These are phyloP conservation scores for Chaunax sp. DNA, from an alignment of 2,797 vertebrate genomes.

Conservation along the genomic window DNA sequence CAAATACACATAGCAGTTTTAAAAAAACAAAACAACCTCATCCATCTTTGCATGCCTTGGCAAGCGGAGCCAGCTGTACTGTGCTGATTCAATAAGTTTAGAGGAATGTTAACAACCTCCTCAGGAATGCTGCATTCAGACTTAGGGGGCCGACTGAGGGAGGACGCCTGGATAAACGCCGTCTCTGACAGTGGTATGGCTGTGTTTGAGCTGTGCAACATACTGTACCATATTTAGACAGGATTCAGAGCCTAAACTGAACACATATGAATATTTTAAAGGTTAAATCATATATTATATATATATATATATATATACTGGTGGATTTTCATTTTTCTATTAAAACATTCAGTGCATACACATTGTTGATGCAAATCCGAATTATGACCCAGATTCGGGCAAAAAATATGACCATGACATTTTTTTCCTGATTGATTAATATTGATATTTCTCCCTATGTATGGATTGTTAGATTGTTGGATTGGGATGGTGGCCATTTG, in stretches of 20 bases:
- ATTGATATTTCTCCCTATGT: too few species aligned
- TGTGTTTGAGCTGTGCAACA: slow-evolving; percentile 10
- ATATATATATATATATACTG: too few species aligned
- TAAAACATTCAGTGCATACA: background rate
- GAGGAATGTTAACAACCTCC: slow-evolving; percentile 80
- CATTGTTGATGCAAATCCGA: background rate
- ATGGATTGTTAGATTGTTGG: too few species aligned
- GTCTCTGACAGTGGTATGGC: slow-evolving; percentile 15
- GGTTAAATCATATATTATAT: background rate
- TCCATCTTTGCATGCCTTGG: slow-evolving; percentile 58
- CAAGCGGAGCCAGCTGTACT: slow-evolving; percentile 73
- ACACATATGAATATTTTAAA: background rate
- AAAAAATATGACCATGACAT: too few species aligned
- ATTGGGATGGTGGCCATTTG: too few species aligned
- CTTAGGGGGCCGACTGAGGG: slow-evolving; percentile 56
- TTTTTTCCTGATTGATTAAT: too few species aligned
- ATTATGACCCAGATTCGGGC: background rate
- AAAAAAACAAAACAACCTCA: slow-evolving; percentile 21
- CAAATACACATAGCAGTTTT: slow-evolving; percentile 37
- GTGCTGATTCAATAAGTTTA: slow-evolving; percentile 76
- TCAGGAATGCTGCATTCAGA: slow-evolving; percentile 77
- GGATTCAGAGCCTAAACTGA: background rate
- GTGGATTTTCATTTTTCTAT: too few species aligned
- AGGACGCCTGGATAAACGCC: slow-evolving; percentile 36
- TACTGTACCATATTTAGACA: slow-evolving; percentile 2